Evolutionary conservation across 2,888 invertebrate genomes (phyloP).

Genomic region (Melieria picta): DNA sequence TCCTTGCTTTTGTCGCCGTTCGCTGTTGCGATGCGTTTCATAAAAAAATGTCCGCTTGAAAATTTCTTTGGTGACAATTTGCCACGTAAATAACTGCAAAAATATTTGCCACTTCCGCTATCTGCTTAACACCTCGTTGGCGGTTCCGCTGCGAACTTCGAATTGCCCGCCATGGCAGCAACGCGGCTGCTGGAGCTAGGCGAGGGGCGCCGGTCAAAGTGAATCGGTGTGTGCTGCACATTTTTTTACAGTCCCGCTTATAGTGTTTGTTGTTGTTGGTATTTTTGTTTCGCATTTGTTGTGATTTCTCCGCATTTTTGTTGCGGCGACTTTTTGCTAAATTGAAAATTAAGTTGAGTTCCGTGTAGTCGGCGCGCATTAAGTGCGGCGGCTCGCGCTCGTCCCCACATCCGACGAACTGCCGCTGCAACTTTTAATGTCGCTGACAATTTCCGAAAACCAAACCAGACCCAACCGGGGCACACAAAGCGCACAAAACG

Average conservation of each 20-base stretch:
- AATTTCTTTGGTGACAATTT: constrained; percentile 18
- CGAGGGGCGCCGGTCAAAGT: not conserved
- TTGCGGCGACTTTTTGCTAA: constrained; percentile 32
- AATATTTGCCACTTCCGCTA: constrained; percentile 39
- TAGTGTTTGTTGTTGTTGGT: not conserved
- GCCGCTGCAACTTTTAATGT: constrained; percentile 35
- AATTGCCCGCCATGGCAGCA: constrained; percentile 2
- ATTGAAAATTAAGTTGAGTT: constrained; percentile 44
- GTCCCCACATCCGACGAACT: constrained; percentile 15
- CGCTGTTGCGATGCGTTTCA: no score
- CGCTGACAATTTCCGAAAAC: constrained; percentile 36
- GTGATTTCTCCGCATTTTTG: constrained; percentile 24
- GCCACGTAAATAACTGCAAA: constrained; percentile 37
- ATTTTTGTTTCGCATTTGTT: constrained; percentile 13
- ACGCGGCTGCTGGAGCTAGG: not conserved
- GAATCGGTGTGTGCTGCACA: constrained; percentile 1
- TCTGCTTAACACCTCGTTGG: constrained; percentile 37
- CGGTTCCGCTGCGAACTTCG: not conserved
- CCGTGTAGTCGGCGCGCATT: constrained; percentile 13
- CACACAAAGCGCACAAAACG: constrained; percentile 3
- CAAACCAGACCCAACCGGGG: not conserved
- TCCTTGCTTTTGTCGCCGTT: no score
- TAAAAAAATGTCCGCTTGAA: not conserved
- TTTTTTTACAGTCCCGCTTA: not conserved
- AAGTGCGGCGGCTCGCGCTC: not conserved